Evolutionary conservation across 2,888 invertebrate species (phyloP), one percentile per base, ranked within the genome.

Genomic region (Cecidostiba fungosa): DNA sequence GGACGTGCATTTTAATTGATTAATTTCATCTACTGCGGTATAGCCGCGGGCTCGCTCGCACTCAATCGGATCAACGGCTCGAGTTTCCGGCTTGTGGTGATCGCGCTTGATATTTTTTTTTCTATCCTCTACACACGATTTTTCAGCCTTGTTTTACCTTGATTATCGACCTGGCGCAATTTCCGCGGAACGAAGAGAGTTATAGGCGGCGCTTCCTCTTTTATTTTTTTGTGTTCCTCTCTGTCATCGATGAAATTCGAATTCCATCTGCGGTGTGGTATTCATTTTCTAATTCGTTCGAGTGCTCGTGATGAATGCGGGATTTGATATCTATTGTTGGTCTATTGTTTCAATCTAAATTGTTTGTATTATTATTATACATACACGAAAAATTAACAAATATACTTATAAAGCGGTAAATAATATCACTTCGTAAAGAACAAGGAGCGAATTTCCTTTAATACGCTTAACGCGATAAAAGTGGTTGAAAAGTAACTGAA

Each of bases 1-100:
- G 43, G n/a, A 77, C 43, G 23, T 66, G 69, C 66, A 85, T 85
- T 85, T 85, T 73, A 78, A 85, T 85, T 82, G 74, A 86, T 83
- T 86, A 79, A 83, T 80, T 86, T 86, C 39, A 77, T 78, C 29
- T n/a, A n/a, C n/a, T 59, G 43, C 12, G 69, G 43, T 50, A 59
- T 6, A n/a, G 29, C 39, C 74, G 70, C 66, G 23, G 43, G 59
- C 72, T 59, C 16, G 59, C 69, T 12, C 10, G 14, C n/a, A 16
- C 69, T 83, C 83, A 47, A 76, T 54, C 70, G 77, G 77, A 80
- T 80, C 82, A 79, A 36, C 79, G 62, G 54, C 39, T 12, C 50
- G 59, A 16, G 29, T 83, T 83, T 73, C 70, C 70, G 66, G 50
- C 26, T 54, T 69, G 29, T 23, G n/a, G 70, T 23, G n/a, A 36